Base-by-base conservation (phyloP, 2,888 invertebrate species). In the Leptothorax acervorum region DNA sequence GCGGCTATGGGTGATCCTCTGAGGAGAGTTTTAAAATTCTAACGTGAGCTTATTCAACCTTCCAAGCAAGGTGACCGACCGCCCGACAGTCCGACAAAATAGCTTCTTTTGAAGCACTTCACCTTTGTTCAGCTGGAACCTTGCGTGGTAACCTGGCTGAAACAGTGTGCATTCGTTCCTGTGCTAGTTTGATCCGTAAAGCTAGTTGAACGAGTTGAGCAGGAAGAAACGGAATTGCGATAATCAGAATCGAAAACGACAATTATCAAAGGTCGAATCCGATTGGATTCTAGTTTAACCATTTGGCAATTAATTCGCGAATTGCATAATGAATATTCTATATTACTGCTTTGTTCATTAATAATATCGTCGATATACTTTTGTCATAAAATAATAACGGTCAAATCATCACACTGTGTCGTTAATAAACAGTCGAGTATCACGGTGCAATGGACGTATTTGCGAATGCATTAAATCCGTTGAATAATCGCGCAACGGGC, bases 21-120 rank as follows among this genome's bases (percentile, higher is more conserved):
- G 85, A 86, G 57, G 51, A 28, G 79, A 84, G 87, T 86, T 87
- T 85, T 71, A 79, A 87, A 82, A 86, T 87, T 87, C 83, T 84
- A 84, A 84, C 83, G 82, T 81, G 85, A 86, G 83, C 79, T 66
- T 82, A 70, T 78, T 60, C 18, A n/a, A 48, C 42, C 28, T 48
- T 48, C 31, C 42, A 51, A 23, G 57, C 45, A 48, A 55, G 73
- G 53, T 48, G 78, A 75, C 35, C 63, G 39, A 42, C 63, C n/a
- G 78, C 62, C 71, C 62, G 70, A 84, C 74, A 71, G 57, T n/a
- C 70, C 86, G 82, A 86, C 85, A 83, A 89, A 89, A 89, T 82
- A 84, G 48, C 70, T 86, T 86, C 89, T 88, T 89, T 89, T 88
- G 88, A 86, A 76, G 79, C 85, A 53, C 86, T 86, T 88, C 79